phyloP scores from a whole-genome alignment of 53 echinoderm and acorn worm genomes.

The Echinometra lucunter region DNA sequence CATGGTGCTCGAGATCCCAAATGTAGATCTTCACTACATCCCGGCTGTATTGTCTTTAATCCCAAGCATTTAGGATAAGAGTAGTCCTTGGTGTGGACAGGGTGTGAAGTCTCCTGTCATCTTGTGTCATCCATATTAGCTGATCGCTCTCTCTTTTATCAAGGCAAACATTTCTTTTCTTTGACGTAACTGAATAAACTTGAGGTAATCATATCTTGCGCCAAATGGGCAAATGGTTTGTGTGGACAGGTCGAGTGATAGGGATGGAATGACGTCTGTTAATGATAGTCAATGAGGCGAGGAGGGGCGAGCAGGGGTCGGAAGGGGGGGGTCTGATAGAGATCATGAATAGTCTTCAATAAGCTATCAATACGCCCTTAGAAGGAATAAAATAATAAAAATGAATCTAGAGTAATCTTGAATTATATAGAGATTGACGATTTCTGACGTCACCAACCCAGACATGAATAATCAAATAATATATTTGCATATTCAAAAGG shows the following conservation, averaged over 20 bases:
- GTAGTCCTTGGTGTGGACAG: not conserved
- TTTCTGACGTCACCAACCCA: too few species aligned
- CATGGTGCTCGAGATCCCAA: not conserved
- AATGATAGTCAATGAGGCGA: conserved; percentile 57
- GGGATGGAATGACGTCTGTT: not conserved
- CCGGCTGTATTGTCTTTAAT: too few species aligned
- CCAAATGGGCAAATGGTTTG: conserved; percentile 55
- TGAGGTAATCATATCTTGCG: conserved; percentile 15
- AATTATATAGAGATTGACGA: too few species aligned
- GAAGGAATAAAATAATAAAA: too few species aligned
- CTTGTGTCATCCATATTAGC: conserved; percentile 40
- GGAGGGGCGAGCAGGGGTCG: not conserved
- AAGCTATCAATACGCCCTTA: too few species aligned
- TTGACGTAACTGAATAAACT: conserved; percentile 60
- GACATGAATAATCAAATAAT: too few species aligned
- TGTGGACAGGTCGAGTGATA: conserved; percentile 44
- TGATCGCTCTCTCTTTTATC: conserved; percentile 12
- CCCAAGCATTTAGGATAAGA: not conserved
- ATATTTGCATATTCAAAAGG: too few species aligned
- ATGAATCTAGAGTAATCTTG: too few species aligned
- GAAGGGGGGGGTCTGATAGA: not conserved
- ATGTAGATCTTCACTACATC: too few species aligned
- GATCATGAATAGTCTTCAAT: not conserved
- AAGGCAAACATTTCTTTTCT: conserved; percentile 22
- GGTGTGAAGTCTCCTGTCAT: conserved; percentile 46